A percentile compares a stretch with the other conserved stretches of the same genome.
Conservation (phyloP, 2,113 vertebrate genomes). For the Apaloderma vittatum region DNA sequence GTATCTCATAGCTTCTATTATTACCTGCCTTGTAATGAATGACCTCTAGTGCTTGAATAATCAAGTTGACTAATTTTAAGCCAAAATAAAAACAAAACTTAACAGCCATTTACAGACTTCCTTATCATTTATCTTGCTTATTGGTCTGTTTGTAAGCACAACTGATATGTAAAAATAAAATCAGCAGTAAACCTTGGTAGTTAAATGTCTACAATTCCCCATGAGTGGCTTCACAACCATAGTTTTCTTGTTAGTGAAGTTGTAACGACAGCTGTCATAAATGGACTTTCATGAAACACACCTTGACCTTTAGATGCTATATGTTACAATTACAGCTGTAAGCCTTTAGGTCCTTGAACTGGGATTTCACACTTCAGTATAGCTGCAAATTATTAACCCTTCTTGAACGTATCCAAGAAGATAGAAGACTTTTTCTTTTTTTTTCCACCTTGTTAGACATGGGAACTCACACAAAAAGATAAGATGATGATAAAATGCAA, state of each 20-base stretch:
- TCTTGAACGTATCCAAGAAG: neutral
- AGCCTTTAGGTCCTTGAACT: constrained; percentile 25
- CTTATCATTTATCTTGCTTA: constrained; percentile 51
- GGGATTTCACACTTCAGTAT: constrained; percentile 25
- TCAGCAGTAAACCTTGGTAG: constrained; percentile 46
- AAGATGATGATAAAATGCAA: neutral
- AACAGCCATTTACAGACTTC: neutral
- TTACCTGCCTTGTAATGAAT: neutral
- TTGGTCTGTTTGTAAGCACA: constrained; percentile 42
- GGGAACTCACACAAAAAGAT: neutral
- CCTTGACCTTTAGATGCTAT: constrained; percentile 65
- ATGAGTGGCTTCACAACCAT: constrained; percentile 48
- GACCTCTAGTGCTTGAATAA: neutral
- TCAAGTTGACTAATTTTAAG: constrained; percentile 34
- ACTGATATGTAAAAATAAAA: constrained; percentile 62
- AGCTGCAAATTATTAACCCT: constrained; percentile 56
- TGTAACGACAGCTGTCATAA: constrained; percentile 75
- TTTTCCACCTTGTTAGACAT: neutral
- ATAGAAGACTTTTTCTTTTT: neutral
- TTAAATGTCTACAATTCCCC: constrained; percentile 57
- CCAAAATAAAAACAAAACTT: constrained; percentile 20
- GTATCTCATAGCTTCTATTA: neutral
- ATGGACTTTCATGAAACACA: constrained; percentile 60
- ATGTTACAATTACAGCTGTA: constrained; percentile 51
- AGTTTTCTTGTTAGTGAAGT: constrained; percentile 62